Conservation (phyloP, 2,797 vertebrate genomes). For the Echeneis naucrates region DNA sequence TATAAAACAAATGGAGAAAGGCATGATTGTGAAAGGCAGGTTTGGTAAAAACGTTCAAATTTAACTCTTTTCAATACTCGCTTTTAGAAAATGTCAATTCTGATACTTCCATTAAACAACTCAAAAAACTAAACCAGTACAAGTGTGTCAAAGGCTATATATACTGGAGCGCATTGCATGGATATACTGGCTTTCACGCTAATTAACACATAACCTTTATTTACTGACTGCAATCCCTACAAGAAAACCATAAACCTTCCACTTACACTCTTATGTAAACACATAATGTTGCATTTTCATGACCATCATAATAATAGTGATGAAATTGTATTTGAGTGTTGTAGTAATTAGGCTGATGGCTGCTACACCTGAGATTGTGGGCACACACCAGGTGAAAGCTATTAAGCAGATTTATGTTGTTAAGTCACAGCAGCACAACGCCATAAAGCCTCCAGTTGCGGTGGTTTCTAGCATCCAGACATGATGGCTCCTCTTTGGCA, state of each 20-base stretch:
- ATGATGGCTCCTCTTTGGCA: slow-evolving; percentile 66
- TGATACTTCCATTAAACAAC: not conserved
- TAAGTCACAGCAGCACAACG: not conserved
- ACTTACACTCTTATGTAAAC: not conserved
- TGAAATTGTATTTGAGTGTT: not conserved
- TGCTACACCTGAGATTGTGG: slow-evolving; percentile 31
- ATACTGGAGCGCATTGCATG: not conserved
- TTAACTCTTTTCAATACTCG: not conserved
- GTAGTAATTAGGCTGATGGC: slow-evolving; percentile 13
- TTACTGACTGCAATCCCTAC: too few species aligned
- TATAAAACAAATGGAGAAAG: not conserved
- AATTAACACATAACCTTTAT: not conserved
- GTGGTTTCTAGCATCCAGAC: not conserved
- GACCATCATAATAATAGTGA: not conserved
- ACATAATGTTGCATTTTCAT: not conserved
- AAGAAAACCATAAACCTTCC: not conserved
- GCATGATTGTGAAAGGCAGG: not conserved
- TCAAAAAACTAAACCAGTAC: not conserved
- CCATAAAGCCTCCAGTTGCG: slow-evolving; percentile 39
- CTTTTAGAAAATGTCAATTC: too few species aligned
- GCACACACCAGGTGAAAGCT: slow-evolving; percentile 64
- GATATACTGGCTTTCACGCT: not conserved
- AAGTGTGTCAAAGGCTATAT: too few species aligned
- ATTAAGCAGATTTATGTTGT: slow-evolving; percentile 60
- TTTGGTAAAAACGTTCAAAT: not conserved